phyloP scores from a whole-genome alignment of 1,140 invertebrate genomes.

The Lordiphosa mommai region DNA sequence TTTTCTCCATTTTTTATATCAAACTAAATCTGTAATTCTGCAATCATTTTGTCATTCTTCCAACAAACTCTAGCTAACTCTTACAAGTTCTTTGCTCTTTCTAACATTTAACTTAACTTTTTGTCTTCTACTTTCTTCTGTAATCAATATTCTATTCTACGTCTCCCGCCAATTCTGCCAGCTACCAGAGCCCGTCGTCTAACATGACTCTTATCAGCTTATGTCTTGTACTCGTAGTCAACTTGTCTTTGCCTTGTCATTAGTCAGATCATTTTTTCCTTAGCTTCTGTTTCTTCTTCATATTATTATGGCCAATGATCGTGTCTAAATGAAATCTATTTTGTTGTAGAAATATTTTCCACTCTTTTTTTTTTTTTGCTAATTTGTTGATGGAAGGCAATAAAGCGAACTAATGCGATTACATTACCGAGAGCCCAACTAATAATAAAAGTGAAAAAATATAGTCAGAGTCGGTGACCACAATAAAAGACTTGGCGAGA shows the following conservation, averaged over 20 bases:
- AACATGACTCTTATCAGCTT: constrained; percentile 67
- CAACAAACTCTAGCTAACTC: too few species aligned
- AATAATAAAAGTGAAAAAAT: constrained; percentile 71
- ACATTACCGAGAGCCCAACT: constrained; percentile 54
- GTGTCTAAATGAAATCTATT: constrained; percentile 75
- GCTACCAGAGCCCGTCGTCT: constrained; percentile 10
- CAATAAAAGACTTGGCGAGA: constrained; percentile 24
- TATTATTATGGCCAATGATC: constrained; percentile 68
- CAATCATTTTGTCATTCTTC: too few species aligned
- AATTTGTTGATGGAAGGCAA: constrained; percentile 35
- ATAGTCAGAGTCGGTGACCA: constrained; percentile 24
- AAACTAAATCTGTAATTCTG: too few species aligned
- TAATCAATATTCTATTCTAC: not conserved
- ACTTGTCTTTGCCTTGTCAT: constrained; percentile 56
- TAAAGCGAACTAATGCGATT: constrained; percentile 72
- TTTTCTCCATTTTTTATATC: too few species aligned
- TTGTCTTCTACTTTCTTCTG: not conserved
- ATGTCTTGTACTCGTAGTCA: constrained; percentile 46
- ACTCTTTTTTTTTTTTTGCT: constrained; percentile 33
- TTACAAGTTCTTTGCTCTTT: not conserved
- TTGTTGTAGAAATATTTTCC: constrained; percentile 36
- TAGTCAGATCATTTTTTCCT: constrained; percentile 53
- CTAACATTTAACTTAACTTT: not conserved
- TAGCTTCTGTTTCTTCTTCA: constrained; percentile 21
- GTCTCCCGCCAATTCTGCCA: constrained; percentile 6